Evolutionary conservation across 2,113 vertebrate species (phyloP).

Genomic region (Poeciliopsis prolifica): DNA sequence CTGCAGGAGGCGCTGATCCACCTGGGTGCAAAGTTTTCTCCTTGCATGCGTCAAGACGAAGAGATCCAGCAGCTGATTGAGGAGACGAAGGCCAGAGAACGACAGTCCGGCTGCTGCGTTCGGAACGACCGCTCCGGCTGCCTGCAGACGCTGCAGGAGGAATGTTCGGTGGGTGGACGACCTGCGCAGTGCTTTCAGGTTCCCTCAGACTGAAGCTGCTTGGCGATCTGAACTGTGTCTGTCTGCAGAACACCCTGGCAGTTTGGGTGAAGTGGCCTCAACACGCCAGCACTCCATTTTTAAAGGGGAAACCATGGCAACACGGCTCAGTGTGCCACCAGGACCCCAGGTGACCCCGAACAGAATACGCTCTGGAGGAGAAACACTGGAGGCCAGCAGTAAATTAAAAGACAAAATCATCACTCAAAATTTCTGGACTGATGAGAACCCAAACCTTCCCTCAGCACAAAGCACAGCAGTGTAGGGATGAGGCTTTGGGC

Average conservation of each 20-base stretch:
- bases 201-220: too few relatives aligned
- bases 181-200: not conserved
- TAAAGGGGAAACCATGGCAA: constrained; percentile 82
- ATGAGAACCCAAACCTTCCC: too few relatives aligned
- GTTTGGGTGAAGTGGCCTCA: constrained; percentile 98
- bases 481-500: too few relatives aligned
- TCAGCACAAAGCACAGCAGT: too few relatives aligned
- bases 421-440: too few relatives aligned
- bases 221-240: not conserved
- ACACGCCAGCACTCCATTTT: constrained; percentile 83
- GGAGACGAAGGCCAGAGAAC: constrained; percentile 83
- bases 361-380: too few relatives aligned
- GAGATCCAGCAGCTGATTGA: constrained; percentile 91
- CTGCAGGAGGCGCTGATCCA: constrained; percentile 94
- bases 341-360: constrained; percentile 38
- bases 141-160: constrained; percentile 91
- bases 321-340: constrained; percentile 59
- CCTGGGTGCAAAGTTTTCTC: constrained; percentile 96
- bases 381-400: too few relatives aligned
- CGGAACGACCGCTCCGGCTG: constrained; percentile 96
- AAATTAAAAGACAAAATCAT: too few relatives aligned
- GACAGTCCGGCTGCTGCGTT: constrained; percentile 94
- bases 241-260: constrained; percentile 87
- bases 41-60: constrained; percentile 94
- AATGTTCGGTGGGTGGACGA: constrained; percentile 88